These are phyloP conservation scores for Eurytoma adleriae DNA, from an alignment of 2,888 invertebrate genomes.

Conservation along the genomic window DNA sequence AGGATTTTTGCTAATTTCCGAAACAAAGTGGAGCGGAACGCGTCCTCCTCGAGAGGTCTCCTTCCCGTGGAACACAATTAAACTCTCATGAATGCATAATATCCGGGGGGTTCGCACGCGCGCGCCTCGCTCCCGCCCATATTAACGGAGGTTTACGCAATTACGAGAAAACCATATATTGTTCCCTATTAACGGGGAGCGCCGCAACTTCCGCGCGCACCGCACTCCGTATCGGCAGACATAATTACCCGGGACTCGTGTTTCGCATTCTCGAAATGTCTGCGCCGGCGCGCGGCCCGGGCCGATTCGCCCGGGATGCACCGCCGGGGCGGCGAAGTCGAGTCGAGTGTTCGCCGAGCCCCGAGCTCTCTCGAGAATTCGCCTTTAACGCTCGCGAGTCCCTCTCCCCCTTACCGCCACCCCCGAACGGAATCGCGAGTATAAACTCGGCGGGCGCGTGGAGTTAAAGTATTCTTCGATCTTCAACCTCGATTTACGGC, in stretches of 20 bases:
- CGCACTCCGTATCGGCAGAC: constrained; percentile 27
- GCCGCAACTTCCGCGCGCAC: neutral
- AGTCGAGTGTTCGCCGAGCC: neutral
- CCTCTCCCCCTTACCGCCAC: no score
- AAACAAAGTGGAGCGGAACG: constrained; percentile 9
- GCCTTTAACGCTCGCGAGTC: constrained; percentile 25
- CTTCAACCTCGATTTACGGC: constrained; percentile 30
- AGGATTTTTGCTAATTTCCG: constrained; percentile 42
- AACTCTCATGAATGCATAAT: constrained; percentile 55
- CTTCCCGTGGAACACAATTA: constrained; percentile 44
- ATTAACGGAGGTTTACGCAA: constrained; percentile 54
- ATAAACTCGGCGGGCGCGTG: constrained; percentile 30
- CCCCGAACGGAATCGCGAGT: neutral
- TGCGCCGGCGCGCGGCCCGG: neutral
- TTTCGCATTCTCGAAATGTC: constrained; percentile 45
- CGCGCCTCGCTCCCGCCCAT: constrained; percentile 29
- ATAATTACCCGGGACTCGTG: constrained; percentile 48
- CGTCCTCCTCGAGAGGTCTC: constrained; percentile 1
- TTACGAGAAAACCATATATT: constrained; percentile 51
- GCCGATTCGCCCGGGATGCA: neutral
- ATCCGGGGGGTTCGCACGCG: constrained; percentile 13
- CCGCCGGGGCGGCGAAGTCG: constrained; percentile 22
- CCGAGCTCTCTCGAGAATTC: constrained; percentile 39
- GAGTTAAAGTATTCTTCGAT: constrained; percentile 43
- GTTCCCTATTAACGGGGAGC: constrained; percentile 49